Evolutionary conservation across 2,797 vertebrate species (phyloP).

Genomic region (Lithobates sylvaticus): DNA sequence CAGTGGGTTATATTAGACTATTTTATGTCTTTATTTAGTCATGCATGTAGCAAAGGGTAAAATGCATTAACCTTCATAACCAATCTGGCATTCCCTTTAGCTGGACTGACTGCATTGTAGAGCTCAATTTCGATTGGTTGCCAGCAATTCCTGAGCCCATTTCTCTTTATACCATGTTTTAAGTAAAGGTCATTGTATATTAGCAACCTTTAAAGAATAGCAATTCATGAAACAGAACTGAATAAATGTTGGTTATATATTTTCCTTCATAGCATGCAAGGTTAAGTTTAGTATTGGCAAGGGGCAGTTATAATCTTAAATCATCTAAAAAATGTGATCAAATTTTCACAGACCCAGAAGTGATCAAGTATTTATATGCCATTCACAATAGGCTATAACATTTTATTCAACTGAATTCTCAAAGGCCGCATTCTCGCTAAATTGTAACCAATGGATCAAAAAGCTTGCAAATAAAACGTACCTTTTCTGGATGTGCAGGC

Average conservation of each 20-base stretch:
- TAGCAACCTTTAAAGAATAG: not conserved
- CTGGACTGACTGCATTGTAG: too few species aligned
- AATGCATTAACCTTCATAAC: too few species aligned
- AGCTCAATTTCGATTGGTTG: not conserved
- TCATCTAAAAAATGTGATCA: constrained; percentile 8
- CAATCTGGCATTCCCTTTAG: too few species aligned
- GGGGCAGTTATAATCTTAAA: constrained; percentile 15
- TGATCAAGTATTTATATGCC: constrained; percentile 31
- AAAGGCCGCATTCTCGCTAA: constrained; percentile 16
- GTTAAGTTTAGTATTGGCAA: not conserved
- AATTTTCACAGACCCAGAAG: constrained; percentile 1
- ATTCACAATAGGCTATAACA: constrained; percentile 35
- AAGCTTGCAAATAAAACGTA: constrained; percentile 12
- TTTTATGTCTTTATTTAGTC: too few species aligned
- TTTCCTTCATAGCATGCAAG: not conserved
- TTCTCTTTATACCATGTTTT: too few species aligned
- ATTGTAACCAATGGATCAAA: constrained; percentile 38
- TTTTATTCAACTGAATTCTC: constrained; percentile 27
- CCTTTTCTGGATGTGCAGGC: not conserved
- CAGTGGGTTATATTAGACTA: too few species aligned
- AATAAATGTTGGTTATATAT: constrained; percentile 6
- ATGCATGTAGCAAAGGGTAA: too few species aligned
- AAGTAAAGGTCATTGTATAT: not conserved
- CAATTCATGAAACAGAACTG: not conserved
- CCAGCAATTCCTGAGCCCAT: too few species aligned